Evolutionary conservation across 30 jellyfish, hydroid and myxozoan genomes (phyloP), one percentile per base, ranked within the genome.

Genomic region (Cassiopea andromeda): DNA sequence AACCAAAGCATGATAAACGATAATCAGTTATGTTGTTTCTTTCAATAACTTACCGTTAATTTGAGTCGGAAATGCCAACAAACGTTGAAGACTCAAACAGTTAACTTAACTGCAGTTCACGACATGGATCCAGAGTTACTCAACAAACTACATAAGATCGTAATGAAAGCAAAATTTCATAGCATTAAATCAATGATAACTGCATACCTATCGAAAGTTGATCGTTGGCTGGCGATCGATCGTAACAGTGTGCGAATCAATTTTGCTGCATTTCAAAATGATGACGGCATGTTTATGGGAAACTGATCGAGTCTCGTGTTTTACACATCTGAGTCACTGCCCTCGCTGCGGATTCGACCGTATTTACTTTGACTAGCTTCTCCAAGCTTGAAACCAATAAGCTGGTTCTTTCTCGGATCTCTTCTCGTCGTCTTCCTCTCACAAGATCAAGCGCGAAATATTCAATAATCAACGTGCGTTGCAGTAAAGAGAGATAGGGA

Each of bases 321-420:
- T 77, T 54, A 12, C 61, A 38, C 19, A 60, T 44, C 60, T 67
- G 16, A 38, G 58, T 78, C 94, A 87, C 94, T 87, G 94, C 94
- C 94, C 94, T 87, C 94, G 94, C 94, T 87, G 94, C 87, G 94
- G 94, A 15, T 50, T 77, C 77, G 90, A 73, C 88, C 84, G 76
- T 46, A 43, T 78, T 78, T 19, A 9, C 27, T 67, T 87, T 81
- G 64, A 46, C 76, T 45, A 44, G 60, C 74, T 67, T 69, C 88
- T 78, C 90, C 90, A 87, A 78, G 74, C 89, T 87, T 70, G 49
- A 43, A 27, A 70, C 38, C 79, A 43, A 70, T 54, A 54, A 6
- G 64, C 54, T 70, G n/a, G 18, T 9, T 70, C 79, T 70, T 43
- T 16, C 27, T 16, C 27, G 79, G 57, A 18, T 9, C 7, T 14